These are phyloP conservation scores for Coenobita brevimanus DNA, from an alignment of 1,140 invertebrate genomes.

Conservation along the genomic window DNA sequence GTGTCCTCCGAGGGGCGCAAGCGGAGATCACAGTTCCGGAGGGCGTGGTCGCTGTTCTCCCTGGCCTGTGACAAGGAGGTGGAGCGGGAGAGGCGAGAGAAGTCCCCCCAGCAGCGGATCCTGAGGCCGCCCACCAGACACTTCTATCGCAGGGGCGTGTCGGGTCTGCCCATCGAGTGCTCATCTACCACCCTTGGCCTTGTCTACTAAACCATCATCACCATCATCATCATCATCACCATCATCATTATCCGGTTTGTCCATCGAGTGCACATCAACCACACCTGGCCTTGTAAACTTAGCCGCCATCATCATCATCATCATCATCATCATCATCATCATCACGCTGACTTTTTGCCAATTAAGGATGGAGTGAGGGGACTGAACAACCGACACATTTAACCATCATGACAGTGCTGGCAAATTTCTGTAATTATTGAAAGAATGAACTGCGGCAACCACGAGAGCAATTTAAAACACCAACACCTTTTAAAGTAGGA, in stretches of 20 bases:
- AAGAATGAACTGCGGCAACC: no score
- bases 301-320: no score
- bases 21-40: slow-evolving; percentile 41
- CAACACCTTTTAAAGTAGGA: no score
- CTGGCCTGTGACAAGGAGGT: slow-evolving; percentile 31
- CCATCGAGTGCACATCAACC: no score
- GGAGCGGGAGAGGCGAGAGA: slow-evolving; percentile 11
- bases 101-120: slow-evolving; percentile 30
- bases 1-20: slow-evolving; percentile 23
- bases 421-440: no score
- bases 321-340: no score
- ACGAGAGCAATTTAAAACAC: no score
- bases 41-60: slow-evolving; percentile 48
- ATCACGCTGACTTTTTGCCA: no score
- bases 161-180: slow-evolving; percentile 48
- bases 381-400: no score
- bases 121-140: slow-evolving; percentile 37
- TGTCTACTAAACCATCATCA: neutral
- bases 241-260: neutral
- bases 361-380: no score
- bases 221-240: neutral
- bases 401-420: no score
- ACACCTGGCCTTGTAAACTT: no score
- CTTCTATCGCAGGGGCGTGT: slow-evolving; percentile 29
- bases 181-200: slow-evolving; percentile 33